These are phyloP conservation scores for Pelobates fuscus DNA, from an alignment of 2,113 vertebrate genomes.

Conservation along the genomic window DNA sequence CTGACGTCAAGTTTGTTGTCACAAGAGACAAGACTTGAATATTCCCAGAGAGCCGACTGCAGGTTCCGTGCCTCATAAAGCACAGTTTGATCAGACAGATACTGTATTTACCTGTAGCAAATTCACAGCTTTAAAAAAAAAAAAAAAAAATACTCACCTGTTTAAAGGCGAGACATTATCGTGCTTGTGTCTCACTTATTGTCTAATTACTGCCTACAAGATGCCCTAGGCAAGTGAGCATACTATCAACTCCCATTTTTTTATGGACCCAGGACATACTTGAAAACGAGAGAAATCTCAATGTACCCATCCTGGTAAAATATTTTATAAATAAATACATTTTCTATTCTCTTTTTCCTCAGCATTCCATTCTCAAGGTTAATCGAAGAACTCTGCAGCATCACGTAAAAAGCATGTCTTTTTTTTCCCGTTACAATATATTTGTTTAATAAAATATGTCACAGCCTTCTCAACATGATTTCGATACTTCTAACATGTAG, in stretches of 20 bases:
- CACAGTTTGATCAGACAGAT: background rate
- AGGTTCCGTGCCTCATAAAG: conserved; percentile 31
- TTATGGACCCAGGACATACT: too few species aligned
- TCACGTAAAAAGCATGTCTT: background rate
- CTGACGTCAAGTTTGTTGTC: conserved; percentile 33
- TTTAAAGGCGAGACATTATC: background rate
- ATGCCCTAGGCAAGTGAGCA: background rate
- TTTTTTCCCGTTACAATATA: too few species aligned
- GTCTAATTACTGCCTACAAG: background rate
- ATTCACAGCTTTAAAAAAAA: too few species aligned
- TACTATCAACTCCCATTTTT: background rate
- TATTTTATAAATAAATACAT: too few species aligned
- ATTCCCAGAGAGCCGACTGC: background rate
- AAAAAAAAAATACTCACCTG: background rate
- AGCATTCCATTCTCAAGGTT: conserved; percentile 7
- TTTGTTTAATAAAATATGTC: too few species aligned
- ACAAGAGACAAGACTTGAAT: conserved; percentile 34
- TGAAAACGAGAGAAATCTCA: too few species aligned
- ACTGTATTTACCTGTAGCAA: background rate
- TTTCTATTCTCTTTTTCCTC: background rate
- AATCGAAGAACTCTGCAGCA: conserved; percentile 17
- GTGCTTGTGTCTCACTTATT: background rate
- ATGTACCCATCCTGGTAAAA: too few species aligned
- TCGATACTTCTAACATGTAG: too few species aligned
- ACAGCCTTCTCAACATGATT: too few species aligned